Evolutionary conservation across 2,797 vertebrate species (phyloP), one percentile per base, ranked within the genome.

Genomic region (Bufotes viridis): DNA sequence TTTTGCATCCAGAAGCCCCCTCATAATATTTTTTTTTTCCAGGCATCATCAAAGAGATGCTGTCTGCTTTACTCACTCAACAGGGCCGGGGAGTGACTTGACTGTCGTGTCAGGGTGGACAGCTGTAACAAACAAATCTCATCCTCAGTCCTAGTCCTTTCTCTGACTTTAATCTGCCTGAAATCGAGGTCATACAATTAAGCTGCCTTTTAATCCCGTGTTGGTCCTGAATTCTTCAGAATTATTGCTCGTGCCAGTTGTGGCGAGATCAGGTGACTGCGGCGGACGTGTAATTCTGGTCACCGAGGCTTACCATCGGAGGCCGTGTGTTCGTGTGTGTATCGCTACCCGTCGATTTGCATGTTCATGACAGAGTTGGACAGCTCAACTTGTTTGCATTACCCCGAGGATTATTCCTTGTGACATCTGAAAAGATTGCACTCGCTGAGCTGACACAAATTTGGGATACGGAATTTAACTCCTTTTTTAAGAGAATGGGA

Each of bases 111-210:
- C 94, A 89, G 88, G 24, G 91, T 90, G 93, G 95, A 96, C 97
- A 97, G 97, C 96, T 97, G 97, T 94, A 94, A 91, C 90, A 91
- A 93, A 91, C 95, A 96, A 95, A 96, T 95, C 94, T 94, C 92
- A 93, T 93, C 93, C 92, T 90, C 82, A 70, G 91, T 93, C 92
- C 92, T 91, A 90, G 20, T 83, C 92, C 93, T 94, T 84, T 91
- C 88, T 9, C 93, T 95, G 93, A 91, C 93, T 94, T 42, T 95
- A 93, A 96, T 96, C 94, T 95, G 94, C 94, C 93, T 93, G 92
- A 93, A 93, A 92, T 91, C 90, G 93, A 92, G 93, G 91, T 92
- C 93, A 95, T 91, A 93, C 96, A 94, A 94, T 94, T 95, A 96
- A 94, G 89, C 93, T 20, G 84, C 90, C 87, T 93, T 93, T 92